Conservation (phyloP, 2,113 vertebrate species). For the Cervus canadensis region DNA sequence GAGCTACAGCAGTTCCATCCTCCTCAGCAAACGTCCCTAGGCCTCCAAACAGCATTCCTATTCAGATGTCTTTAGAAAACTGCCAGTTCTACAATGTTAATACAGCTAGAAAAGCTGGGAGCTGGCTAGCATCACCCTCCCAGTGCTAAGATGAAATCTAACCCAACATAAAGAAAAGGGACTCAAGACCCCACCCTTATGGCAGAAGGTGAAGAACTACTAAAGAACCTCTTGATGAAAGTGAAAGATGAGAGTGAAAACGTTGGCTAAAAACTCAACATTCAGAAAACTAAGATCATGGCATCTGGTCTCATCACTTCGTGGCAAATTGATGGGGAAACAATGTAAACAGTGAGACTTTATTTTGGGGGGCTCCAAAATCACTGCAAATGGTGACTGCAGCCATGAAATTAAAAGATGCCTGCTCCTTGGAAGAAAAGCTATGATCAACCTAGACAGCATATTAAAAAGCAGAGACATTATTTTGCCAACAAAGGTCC, state of each 20-base stretch:
- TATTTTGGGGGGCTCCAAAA: rapidly evolving
- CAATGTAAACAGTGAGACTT: neutral
- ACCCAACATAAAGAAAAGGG: neutral
- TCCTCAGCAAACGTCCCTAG: neutral
- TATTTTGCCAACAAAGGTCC: neutral
- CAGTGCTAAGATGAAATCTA: neutral
- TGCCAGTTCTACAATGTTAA: constrained; percentile 30
- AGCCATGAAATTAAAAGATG: neutral
- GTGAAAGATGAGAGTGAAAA: neutral
- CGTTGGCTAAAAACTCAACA: neutral
- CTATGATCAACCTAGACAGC: neutral
- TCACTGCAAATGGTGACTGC: neutral
- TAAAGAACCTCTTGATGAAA: neutral
- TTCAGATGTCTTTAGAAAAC: constrained; percentile 25
- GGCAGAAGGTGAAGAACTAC: neutral
- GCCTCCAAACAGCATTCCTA: neutral
- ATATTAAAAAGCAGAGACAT: neutral
- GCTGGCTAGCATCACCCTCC: neutral
- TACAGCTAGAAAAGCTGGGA: constrained; percentile 55
- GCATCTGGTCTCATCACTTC: neutral
- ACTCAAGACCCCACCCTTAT: neutral
- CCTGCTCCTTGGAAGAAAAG: neutral
- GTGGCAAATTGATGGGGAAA: neutral
- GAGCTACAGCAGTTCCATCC: neutral
- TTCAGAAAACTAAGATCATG: neutral